These are phyloP conservation scores for Acanthisitta chloris DNA, from an alignment of 2,113 vertebrate species.

Conservation along the genomic window DNA sequence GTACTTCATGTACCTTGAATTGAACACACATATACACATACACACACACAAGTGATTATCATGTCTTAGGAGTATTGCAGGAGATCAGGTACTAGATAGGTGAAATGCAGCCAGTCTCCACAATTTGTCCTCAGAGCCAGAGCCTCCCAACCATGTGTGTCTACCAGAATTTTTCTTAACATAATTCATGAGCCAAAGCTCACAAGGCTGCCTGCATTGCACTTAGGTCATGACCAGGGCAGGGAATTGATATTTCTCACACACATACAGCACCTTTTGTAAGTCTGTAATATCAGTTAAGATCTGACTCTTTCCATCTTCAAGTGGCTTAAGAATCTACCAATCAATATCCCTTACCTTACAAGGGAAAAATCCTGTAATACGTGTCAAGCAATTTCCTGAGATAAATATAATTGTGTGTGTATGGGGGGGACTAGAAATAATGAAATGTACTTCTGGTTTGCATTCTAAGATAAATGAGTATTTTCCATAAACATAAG, in stretches of 20 bases:
- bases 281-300: background rate
- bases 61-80: background rate
- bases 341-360: background rate
- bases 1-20: background rate
- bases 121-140: background rate
- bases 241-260: too few relatives aligned
- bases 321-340: background rate
- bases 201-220: background rate
- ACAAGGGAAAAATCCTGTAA: background rate
- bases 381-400: background rate
- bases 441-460: background rate
- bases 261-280: background rate
- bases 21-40: background rate
- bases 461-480: background rate
- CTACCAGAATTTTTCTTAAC: background rate
- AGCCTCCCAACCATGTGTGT: fast-evolving
- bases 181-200: background rate
- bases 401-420: background rate
- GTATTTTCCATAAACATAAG: background rate
- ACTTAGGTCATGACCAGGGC: too few relatives aligned
- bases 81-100: background rate
- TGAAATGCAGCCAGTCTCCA: background rate
- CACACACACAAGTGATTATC: background rate
- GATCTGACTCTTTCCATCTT: background rate
- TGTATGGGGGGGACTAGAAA: background rate